phyloP scores from a whole-genome alignment of 1,140 invertebrate genomes.

The Augochlora pura region DNA sequence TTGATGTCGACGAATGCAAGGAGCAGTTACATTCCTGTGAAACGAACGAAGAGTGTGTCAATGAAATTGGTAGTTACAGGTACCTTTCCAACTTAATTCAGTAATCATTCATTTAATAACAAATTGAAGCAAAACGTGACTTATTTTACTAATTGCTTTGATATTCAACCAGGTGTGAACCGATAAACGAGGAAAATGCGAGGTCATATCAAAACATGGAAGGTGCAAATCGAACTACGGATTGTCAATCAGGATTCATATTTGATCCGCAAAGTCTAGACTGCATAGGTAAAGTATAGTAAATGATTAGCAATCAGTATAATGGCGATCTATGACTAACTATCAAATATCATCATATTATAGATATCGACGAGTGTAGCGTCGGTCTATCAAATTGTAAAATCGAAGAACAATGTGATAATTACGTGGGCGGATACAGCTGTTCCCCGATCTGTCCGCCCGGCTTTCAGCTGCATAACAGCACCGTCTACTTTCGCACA shows the following conservation, averaged over 20 bases:
- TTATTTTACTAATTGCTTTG: too few relatives aligned
- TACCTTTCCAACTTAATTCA: constrained; percentile 53
- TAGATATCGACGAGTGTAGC: constrained; percentile 88
- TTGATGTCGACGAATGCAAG: constrained; percentile 83
- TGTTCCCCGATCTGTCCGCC: constrained; percentile 59
- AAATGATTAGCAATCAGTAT: too few relatives aligned
- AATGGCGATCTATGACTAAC: too few relatives aligned
- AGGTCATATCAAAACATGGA: neutral
- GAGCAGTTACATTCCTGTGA: constrained; percentile 71
- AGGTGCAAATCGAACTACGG: constrained; percentile 2
- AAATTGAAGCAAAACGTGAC: too few relatives aligned
- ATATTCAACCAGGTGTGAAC: constrained; percentile 38
- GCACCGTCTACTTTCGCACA: constrained; percentile 82
- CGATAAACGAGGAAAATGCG: neutral
- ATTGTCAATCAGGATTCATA: constrained; percentile 33
- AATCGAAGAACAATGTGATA: constrained; percentile 83
- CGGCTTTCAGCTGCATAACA: constrained; percentile 86
- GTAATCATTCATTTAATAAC: too few relatives aligned
- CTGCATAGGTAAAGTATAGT: constrained; percentile 35
- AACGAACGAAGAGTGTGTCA: constrained; percentile 73
- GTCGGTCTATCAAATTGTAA: constrained; percentile 83
- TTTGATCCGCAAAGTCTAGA: constrained; percentile 25
- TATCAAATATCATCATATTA: neutral
- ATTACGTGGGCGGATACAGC: constrained; percentile 79
- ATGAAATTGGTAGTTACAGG: constrained; percentile 77